Percentiles rank a stretch among this genome's conserved stretches.
These are phyloP conservation scores for Mizuhopecten yessoensis DNA, from an alignment of 1,140 invertebrate species.

Conservation along the genomic window DNA sequence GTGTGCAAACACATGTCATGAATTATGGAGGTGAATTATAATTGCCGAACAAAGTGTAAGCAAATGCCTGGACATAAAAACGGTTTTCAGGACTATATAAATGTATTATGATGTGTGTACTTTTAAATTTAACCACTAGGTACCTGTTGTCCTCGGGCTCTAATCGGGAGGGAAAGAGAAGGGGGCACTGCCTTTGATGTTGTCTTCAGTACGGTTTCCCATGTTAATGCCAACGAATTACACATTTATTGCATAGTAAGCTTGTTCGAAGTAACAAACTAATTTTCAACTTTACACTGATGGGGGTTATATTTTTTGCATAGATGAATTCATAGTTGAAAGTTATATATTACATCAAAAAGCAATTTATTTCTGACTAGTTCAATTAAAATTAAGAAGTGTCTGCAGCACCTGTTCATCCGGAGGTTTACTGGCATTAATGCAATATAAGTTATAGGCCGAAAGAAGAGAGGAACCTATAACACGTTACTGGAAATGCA, in stretches of 20 bases:
- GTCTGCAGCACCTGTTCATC: neutral
- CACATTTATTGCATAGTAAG: neutral
- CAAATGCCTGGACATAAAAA: conserved; percentile 15
- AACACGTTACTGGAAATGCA: too few relatives aligned
- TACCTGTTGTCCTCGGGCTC: neutral
- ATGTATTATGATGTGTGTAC: neutral
- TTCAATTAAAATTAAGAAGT: neutral
- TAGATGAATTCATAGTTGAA: conserved; percentile 9
- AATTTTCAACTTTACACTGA: neutral
- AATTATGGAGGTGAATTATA: neutral
- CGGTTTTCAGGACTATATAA: neutral
- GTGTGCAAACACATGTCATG: neutral
- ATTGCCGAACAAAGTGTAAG: conserved; percentile 15
- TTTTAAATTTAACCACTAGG: neutral
- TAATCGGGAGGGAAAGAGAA: neutral
- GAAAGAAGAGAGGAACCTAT: too few relatives aligned
- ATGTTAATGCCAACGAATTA: neutral
- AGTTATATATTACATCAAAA: conserved; percentile 29
- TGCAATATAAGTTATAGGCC: too few relatives aligned
- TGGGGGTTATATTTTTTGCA: neutral
- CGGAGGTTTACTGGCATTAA: too few relatives aligned
- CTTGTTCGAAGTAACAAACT: neutral
- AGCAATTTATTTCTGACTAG: neutral
- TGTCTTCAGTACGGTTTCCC: neutral
- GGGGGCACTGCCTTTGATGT: neutral